These are phyloP conservation scores for Xiphias gladius DNA, from an alignment of 2,113 vertebrate species.

Conservation along the genomic window DNA sequence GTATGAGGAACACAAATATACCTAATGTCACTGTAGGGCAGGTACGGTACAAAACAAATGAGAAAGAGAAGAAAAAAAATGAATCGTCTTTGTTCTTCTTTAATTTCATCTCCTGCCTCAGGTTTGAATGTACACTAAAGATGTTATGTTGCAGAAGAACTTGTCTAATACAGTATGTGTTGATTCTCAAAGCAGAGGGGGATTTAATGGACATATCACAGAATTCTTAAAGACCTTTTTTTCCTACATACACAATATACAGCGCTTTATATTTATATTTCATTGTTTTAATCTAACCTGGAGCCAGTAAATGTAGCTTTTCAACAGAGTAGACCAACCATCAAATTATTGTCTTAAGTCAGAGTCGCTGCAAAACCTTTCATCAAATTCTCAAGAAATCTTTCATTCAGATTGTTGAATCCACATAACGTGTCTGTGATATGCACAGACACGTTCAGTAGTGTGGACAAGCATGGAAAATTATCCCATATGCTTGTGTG, in stretches of 20 bases:
- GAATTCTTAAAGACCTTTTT: background rate
- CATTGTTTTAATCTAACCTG: background rate
- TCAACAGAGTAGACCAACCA: background rate
- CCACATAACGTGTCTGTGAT: background rate
- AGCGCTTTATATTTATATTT: background rate
- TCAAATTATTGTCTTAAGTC: background rate
- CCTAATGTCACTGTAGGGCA: background rate
- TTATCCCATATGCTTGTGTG: background rate
- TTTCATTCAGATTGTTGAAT: conserved; percentile 5
- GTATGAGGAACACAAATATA: conserved; percentile 1
- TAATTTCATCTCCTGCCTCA: background rate
- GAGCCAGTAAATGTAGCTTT: background rate
- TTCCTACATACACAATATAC: no score
- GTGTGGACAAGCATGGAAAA: background rate
- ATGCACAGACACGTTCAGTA: background rate
- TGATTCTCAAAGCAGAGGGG: background rate
- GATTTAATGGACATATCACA: background rate
- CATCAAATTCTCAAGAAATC: background rate
- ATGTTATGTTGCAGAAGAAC: background rate
- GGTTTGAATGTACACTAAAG: background rate
- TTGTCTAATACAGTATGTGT: background rate
- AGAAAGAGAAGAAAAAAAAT: background rate
- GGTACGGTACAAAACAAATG: conserved; percentile 2
- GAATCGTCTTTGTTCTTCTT: background rate
- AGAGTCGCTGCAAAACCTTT: background rate